Percentiles rank a stretch among this genome's conserved stretches.
Conservation (phyloP, 2,113 vertebrate genomes). For the Bubo scandiacus region DNA sequence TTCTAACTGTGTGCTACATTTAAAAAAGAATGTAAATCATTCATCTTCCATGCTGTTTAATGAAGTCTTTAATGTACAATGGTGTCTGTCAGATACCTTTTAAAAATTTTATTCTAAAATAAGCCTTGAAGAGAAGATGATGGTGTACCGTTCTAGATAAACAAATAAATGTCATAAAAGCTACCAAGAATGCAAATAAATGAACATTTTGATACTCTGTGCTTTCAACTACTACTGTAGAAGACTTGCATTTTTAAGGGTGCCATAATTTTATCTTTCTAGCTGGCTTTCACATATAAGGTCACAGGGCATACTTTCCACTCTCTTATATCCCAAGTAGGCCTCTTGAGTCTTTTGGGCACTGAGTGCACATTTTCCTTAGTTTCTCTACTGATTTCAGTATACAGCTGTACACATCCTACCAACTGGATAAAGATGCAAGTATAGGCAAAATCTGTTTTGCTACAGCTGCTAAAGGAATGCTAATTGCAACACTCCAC, state of each 20-base stretch:
- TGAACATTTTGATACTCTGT: not conserved
- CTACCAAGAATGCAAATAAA: not conserved
- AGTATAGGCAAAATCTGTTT: not conserved
- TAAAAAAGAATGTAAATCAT: not conserved
- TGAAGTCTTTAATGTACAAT: not conserved
- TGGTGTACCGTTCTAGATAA: not conserved
- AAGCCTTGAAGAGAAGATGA: not conserved
- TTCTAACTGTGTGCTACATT: not conserved
- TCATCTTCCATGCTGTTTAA: not conserved
- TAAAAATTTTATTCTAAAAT: not conserved
- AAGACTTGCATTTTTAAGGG: not conserved
- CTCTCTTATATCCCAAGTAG: not conserved
- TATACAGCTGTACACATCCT: not conserved
- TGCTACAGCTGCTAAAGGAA: not conserved
- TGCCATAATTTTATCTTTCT: not conserved
- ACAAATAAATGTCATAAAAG: not conserved
- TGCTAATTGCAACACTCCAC: not conserved
- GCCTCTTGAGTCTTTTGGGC: not conserved
- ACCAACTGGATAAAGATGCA: not conserved
- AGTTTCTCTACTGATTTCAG: not conserved
- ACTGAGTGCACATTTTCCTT: not conserved
- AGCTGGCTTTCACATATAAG: not conserved
- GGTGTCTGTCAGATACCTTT: not conserved
- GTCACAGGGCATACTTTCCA: not conserved
- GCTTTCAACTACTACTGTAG: not conserved